A percentile compares a stretch with the other conserved stretches of the same genome.
Conservation (phyloP, 1,140 invertebrate species). For the Drosophila parabipectinata region DNA sequence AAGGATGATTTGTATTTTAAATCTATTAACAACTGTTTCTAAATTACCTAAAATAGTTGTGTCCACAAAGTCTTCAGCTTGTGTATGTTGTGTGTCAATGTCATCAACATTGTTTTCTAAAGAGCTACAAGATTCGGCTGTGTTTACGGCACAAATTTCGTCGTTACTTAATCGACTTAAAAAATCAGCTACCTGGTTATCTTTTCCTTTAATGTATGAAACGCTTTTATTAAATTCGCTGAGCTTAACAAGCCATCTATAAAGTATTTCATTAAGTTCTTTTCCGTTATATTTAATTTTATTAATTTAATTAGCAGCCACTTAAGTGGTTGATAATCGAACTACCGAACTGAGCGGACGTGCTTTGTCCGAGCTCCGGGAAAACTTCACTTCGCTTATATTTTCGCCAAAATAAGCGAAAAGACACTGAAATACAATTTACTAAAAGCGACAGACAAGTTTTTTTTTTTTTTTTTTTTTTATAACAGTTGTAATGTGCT, state of each 20-base stretch:
- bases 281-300: constrained; percentile 5
- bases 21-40: not conserved
- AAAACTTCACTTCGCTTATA: too few relatives aligned
- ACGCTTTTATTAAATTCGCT: too few relatives aligned
- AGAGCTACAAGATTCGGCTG: not conserved
- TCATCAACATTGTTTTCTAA: constrained; percentile 4
- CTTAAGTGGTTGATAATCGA: too few relatives aligned
- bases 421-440: too few relatives aligned
- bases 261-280: constrained; percentile 2
- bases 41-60: constrained; percentile 2
- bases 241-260: too few relatives aligned
- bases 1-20: not conserved
- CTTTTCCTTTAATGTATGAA: not conserved
- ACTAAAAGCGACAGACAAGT: too few relatives aligned
- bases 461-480: too few relatives aligned
- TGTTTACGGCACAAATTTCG: not conserved
- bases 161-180: constrained; percentile 2
- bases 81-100: not conserved
- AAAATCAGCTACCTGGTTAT: constrained; percentile 5
- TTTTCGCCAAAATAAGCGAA: too few relatives aligned
- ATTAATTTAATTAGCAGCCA: not conserved
- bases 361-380: too few relatives aligned
- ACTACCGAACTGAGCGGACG: too few relatives aligned
- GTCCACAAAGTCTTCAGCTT: constrained; percentile 2
- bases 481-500: too few relatives aligned